phyloP scores from a whole-genome alignment of 1,140 invertebrate genomes.

The Stegodyphus mimosarum region DNA sequence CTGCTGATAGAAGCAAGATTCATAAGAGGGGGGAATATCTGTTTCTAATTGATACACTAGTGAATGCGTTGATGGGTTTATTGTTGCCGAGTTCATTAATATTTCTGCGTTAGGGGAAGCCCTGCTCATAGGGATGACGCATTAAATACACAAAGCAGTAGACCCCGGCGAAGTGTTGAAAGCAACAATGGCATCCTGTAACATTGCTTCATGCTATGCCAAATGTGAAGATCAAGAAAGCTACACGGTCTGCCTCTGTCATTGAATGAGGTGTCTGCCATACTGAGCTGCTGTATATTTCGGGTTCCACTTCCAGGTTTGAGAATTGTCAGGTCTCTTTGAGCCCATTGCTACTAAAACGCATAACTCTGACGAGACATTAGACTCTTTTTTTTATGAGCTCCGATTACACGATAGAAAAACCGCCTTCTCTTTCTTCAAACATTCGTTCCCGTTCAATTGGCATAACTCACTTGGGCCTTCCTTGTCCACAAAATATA shows the following conservation, averaged over 20 bases:
- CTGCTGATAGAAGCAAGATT: not conserved
- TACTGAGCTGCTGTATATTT: not conserved
- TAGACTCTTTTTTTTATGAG: no score
- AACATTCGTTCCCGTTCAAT: no score
- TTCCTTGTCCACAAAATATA: no score
- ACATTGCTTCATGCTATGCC: not conserved
- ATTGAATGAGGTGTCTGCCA: not conserved
- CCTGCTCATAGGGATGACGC: not conserved
- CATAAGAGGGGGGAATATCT: not conserved
- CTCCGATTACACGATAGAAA: no score
- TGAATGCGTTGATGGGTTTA: not conserved
- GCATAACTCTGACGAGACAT: no score
- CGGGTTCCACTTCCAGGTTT: not conserved
- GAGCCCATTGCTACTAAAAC: no score
- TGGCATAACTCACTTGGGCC: no score
- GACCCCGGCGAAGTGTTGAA: not conserved
- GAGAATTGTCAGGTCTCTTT: no score
- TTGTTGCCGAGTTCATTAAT: not conserved
- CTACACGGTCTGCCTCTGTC: not conserved
- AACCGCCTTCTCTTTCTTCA: no score
- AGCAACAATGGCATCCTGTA: not conserved
- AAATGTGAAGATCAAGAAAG: not conserved
- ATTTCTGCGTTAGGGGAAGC: not conserved
- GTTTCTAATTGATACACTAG: not conserved
- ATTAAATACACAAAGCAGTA: not conserved